These are phyloP conservation scores for Selenia dentaria DNA, from an alignment of 2,888 invertebrate species.

Conservation along the genomic window DNA sequence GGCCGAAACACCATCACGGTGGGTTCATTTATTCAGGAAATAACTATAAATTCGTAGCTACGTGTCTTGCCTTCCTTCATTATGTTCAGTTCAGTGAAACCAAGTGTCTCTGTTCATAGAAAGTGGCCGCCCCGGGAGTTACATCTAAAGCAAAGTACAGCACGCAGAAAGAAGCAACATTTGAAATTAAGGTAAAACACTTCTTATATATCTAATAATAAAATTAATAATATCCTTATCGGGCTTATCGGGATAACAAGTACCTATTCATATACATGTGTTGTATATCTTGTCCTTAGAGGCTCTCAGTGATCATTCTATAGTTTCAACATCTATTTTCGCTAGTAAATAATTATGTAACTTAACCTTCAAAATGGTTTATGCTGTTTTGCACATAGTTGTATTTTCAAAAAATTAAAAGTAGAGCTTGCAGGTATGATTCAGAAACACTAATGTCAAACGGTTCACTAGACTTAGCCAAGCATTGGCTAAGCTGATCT, in stretches of 20 bases:
- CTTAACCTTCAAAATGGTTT: slow-evolving; percentile 74
- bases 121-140: slow-evolving; percentile 60
- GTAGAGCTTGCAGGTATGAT: not conserved
- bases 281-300: too few relatives aligned
- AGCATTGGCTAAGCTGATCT: too few relatives aligned
- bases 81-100: slow-evolving; percentile 8
- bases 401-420: too few relatives aligned
- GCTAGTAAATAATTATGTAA: slow-evolving; percentile 66
- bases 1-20: slow-evolving; percentile 62
- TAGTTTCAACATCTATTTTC: too few relatives aligned
- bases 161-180: slow-evolving; percentile 85
- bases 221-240: not conserved
- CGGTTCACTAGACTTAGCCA: too few relatives aligned
- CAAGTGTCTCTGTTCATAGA: slow-evolving; percentile 54
- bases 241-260: not conserved
- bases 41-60: slow-evolving; percentile 1
- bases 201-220: not conserved
- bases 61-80: not conserved
- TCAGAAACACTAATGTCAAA: too few relatives aligned
- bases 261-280: too few relatives aligned
- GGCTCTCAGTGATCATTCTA: too few relatives aligned
- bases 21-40: slow-evolving; percentile 34
- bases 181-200: slow-evolving; percentile 82
- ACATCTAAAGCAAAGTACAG: slow-evolving; percentile 82
- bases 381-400: too few relatives aligned